Base-by-base conservation (phyloP, 2,797 vertebrate species). In the Trachops cirrhosus region DNA sequence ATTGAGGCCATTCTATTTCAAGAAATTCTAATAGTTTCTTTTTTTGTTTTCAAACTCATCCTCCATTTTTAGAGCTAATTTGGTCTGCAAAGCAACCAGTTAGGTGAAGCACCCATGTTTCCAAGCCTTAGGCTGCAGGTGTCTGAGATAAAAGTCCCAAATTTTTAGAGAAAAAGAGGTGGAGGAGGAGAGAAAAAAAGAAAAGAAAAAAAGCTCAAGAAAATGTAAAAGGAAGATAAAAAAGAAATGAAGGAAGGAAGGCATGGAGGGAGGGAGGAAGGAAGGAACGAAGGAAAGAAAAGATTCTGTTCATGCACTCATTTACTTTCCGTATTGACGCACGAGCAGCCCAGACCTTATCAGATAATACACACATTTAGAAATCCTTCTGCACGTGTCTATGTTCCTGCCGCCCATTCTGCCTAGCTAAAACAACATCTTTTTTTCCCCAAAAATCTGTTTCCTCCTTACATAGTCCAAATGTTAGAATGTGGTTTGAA, bases 381-480 rank as follows among this genome's bases (percentile, higher is more conserved):
- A 93, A 95, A 88, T 37, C 93, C 91, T 87, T 95, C 97, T 97
- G 97, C 97, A 97, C 97, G 93, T 96, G 97, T 92, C 85, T 97
- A 88, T 54, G 74, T 95, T 96, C 82, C 96, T 95, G 64, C 96
- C 96, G 96, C 96, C 96, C 97, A 97, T 95, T 97, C 97, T 98
- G 52, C 87, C 94, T 85, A 62, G 94, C 32, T 96, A 93, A 93
- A 98, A 96, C 80, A 97, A 97, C 70, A 80, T 97, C 97, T 97
- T 97, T 97, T 97, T 97, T 97, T 96, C 96, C 39, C 82, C 16
- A 7, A 95, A 98, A 98, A 97, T 97, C 97, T 98, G 97, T 97
- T 97, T 97, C 97, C 96, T 98, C 96, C 97, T 97, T 97, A 97
- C 96, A 96, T 94, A 97, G 96, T 98, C 97, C 96, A 97, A 97